phyloP scores from a whole-genome alignment of 2,888 invertebrate genomes.

The Sturmia bella region DNA sequence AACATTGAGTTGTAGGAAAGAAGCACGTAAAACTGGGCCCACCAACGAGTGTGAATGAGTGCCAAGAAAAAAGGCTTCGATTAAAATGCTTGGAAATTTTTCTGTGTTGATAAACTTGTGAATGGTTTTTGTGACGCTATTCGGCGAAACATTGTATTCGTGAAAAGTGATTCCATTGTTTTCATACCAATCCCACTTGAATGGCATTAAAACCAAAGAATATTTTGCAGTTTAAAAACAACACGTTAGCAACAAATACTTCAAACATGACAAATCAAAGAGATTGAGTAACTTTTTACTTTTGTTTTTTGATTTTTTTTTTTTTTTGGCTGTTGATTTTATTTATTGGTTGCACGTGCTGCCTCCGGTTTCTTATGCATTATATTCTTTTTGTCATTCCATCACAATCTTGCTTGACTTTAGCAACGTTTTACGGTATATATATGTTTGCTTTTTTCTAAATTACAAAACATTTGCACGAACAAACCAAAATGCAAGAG shows the following conservation, averaged over 20 bases:
- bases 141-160: background rate
- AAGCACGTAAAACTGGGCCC: no score
- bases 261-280: slow-evolving; percentile 21
- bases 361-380: slow-evolving; percentile 23
- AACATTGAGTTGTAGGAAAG: no score
- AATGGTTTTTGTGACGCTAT: no score
- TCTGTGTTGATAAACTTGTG: no score
- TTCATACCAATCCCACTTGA: slow-evolving; percentile 5
- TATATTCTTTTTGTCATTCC: background rate
- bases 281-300: slow-evolving; percentile 44
- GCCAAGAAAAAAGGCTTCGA: no score
- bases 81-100: no score
- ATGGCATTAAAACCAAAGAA: background rate
- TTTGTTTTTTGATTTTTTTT: slow-evolving; percentile 49
- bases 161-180: slow-evolving; percentile 6
- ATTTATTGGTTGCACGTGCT: slow-evolving; percentile 60
- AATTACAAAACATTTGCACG: slow-evolving; percentile 28
- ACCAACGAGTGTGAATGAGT: no score
- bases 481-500: background rate
- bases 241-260: background rate
- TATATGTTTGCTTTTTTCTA: background rate
- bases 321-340: slow-evolving; percentile 44
- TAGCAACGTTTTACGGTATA: background rate
- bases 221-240: background rate
- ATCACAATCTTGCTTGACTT: background rate